Percentiles rank a stretch among this genome's conserved stretches.
These are phyloP conservation scores for Teleogryllus occipitalis DNA, from an alignment of 1,140 invertebrate genomes.

Conservation along the genomic window DNA sequence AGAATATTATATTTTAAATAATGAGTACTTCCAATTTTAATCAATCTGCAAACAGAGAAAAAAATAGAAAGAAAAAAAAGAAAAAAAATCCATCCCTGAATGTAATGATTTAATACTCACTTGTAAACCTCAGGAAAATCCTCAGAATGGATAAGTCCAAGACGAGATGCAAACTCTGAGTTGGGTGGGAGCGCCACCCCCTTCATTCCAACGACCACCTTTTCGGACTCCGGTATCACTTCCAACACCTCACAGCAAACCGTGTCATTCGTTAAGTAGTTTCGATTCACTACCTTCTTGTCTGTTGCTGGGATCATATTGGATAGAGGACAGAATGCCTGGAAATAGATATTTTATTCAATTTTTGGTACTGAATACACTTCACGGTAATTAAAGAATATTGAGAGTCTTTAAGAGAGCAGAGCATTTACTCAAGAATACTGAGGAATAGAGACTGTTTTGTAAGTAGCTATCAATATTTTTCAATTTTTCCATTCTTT, in stretches of 20 bases:
- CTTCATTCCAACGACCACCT: constrained; percentile 79
- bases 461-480: too few species aligned
- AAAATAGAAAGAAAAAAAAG: constrained; percentile 21
- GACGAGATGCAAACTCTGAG: constrained; percentile 32
- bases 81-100: constrained; percentile 9
- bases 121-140: constrained; percentile 80
- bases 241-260: constrained; percentile 81
- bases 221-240: constrained; percentile 76
- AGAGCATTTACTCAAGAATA: too few species aligned
- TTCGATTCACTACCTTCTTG: constrained; percentile 68
- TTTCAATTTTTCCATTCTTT: too few species aligned
- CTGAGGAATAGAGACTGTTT: too few species aligned
- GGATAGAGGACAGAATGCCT: constrained; percentile 59
- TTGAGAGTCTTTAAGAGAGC: too few species aligned
- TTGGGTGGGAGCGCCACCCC: constrained; percentile 54
- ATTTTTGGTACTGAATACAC: not conserved
- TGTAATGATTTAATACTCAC: constrained; percentile 48
- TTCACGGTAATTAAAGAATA: too few species aligned
- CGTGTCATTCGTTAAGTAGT: constrained; percentile 72
- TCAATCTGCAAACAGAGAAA: constrained; percentile 15
- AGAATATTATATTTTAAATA: too few species aligned
- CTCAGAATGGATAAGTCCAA: constrained; percentile 74
- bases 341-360: constrained; percentile 23
- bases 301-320: constrained; percentile 68
- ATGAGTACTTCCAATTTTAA: not conserved